A percentile compares a stretch with the other conserved stretches of the same genome.
phyloP scores from a whole-genome alignment of 1,140 invertebrate genomes.

The Berghia stephanieae region DNA sequence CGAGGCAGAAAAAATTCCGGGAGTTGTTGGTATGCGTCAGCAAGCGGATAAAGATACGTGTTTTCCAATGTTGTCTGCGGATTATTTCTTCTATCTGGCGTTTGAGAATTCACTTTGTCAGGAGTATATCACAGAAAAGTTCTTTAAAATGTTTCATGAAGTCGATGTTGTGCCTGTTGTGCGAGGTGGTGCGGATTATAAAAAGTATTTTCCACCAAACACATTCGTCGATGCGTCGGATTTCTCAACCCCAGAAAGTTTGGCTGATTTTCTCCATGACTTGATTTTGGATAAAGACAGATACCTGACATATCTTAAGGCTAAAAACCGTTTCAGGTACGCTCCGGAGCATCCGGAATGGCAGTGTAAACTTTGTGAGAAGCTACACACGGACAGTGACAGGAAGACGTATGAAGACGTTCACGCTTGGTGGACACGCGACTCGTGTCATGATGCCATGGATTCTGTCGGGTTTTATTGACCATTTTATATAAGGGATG shows the following conservation, averaged over 20 bases:
- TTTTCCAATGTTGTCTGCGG: conserved; percentile 66
- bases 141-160: conserved; percentile 46
- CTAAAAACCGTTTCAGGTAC: conserved; percentile 23
- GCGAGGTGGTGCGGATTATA: conserved; percentile 65
- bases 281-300: conserved; percentile 19
- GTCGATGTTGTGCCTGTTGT: conserved; percentile 63
- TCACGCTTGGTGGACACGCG: neutral
- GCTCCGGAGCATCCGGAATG: conserved; percentile 14
- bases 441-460: conserved; percentile 24
- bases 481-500: too few relatives aligned
- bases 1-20: neutral
- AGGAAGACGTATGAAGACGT: neutral
- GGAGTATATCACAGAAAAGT: conserved; percentile 56
- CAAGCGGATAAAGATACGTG: conserved; percentile 68
- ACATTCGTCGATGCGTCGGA: conserved; percentile 17
- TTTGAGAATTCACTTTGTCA: conserved; percentile 55
- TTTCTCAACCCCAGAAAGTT: conserved; percentile 11
- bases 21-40: conserved; percentile 11
- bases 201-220: conserved; percentile 23
- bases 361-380: conserved; percentile 29
- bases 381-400: conserved; percentile 6
- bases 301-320: conserved; percentile 16
- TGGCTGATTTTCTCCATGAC: conserved; percentile 25
- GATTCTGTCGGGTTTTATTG: conserved; percentile 13
- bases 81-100: conserved; percentile 47